Evolutionary conservation across 2,113 vertebrate genomes (phyloP), one percentile per base, ranked within the genome.

Genomic region (Prunella himalayana): DNA sequence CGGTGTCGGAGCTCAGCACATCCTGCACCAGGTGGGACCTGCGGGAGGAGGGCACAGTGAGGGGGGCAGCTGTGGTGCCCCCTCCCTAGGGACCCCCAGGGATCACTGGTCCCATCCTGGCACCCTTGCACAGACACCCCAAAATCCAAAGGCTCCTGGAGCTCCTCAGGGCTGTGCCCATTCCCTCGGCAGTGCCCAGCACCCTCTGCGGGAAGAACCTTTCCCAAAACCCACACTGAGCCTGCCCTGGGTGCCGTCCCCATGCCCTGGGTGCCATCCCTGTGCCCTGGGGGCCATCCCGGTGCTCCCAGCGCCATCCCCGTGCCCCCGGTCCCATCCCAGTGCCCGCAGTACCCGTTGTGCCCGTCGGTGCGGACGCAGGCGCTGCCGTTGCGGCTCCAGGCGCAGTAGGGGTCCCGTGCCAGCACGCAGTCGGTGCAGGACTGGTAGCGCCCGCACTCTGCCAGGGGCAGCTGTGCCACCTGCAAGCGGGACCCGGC

Each of bases 321-420:
- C 3, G 3, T 37, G n/a, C n/a, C 25, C 66, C 5, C 11, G 33
- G 9, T 6, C 13, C 44, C 44, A 42, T 42, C 23, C 4, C 22
- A 3, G 50, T 51, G 27, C 50, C 51, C 53, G 6, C 8, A 6
- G 7, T 95, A 99, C 99, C 99, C 98, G 4, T 98, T 96, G 61
- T 98, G 98, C 79, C 98, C 96, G 23, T 98, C 97, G 9, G 97
- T 96, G n/a, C 97, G 98, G 59, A 99, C 98, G 10, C 99, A 99
- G 85, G 98, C 98, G 56, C 98, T 99, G 64, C 97, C 93, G 61
- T 99, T 99, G 68, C 97, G 97, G 86, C 98, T 99, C 99, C 99
- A 99, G 70, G 98, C 99, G 6, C 99, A 99, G 98, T 99, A 99
- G 77, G 99, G 99, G 88, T 99, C 99, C 65, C 99, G 98, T 47